phyloP scores from a whole-genome alignment of 2,888 invertebrate genomes.

The Odontocolon sp. region DNA sequence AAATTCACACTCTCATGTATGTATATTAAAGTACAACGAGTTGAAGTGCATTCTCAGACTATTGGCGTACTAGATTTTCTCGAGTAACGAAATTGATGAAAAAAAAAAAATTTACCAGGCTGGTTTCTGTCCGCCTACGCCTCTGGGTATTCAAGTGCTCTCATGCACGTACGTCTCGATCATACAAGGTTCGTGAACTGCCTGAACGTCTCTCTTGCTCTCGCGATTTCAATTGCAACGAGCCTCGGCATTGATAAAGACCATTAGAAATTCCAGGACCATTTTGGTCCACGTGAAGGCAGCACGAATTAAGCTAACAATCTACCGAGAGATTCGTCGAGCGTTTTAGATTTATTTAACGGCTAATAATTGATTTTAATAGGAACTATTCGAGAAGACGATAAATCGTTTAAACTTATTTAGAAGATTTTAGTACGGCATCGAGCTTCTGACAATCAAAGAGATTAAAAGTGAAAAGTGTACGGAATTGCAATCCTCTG shows the following conservation, averaged over 20 bases:
- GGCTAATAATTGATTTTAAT: slow-evolving; percentile 2
- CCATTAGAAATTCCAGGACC: neutral
- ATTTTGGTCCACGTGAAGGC: neutral
- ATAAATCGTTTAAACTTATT: neutral
- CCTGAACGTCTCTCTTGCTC: neutral
- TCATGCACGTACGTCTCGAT: slow-evolving; percentile 2
- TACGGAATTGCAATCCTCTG: slow-evolving; percentile 27
- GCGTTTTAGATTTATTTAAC: neutral
- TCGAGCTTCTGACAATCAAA: neutral
- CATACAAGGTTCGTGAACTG: slow-evolving; percentile 42
- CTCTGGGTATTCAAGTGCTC: slow-evolving; percentile 60
- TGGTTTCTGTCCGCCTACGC: slow-evolving; percentile 61
- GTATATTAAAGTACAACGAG: neutral
- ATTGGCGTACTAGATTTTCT: slow-evolving; percentile 62
- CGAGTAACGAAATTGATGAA: slow-evolving; percentile 37
- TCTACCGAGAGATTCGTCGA: too few relatives aligned
- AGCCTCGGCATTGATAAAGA: neutral
- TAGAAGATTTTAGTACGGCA: neutral
- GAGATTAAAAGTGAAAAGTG: slow-evolving; percentile 31
- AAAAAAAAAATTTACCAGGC: slow-evolving; percentile 46
- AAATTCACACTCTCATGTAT: neutral
- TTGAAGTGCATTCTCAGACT: slow-evolving; percentile 62
- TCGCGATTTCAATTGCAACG: slow-evolving; percentile 8
- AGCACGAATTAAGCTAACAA: neutral
- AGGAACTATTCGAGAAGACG: neutral